phyloP scores from a whole-genome alignment of 37 sponge, comb jelly and placozoan species.

The Ephydatia muelleri region DNA sequence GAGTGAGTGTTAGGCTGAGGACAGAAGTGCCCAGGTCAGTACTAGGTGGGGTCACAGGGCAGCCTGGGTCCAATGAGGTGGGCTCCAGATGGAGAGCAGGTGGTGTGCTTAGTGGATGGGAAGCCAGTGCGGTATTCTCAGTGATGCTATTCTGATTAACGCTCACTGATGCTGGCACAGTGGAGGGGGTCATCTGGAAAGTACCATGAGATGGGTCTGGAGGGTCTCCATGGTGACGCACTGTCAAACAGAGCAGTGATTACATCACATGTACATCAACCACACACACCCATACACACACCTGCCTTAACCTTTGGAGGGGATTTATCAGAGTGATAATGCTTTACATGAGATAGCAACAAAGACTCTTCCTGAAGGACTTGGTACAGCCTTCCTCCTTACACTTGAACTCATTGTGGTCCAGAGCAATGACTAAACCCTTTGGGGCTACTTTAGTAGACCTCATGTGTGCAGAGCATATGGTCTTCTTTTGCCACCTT shows the following conservation, averaged over 20 bases:
- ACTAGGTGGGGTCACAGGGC: neutral
- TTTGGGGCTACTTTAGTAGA: conserved; percentile 40
- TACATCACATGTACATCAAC: neutral
- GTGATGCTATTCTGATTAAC: neutral
- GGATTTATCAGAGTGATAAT: conserved; percentile 54
- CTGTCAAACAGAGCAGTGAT: neutral
- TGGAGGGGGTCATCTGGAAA: neutral
- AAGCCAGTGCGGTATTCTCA: too few species aligned
- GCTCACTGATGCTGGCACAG: neutral
- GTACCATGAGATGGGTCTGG: neutral
- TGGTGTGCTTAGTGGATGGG: too few species aligned
- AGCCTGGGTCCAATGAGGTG: neutral
- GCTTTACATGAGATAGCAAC: conserved; percentile 72
- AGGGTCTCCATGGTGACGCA: neutral
- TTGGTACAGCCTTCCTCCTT: conserved; percentile 60
- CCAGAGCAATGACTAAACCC: conserved; percentile 67
- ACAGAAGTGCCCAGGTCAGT: neutral
- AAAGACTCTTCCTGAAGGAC: conserved; percentile 79
- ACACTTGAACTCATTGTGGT: conserved; percentile 86
- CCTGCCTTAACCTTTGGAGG: neutral
- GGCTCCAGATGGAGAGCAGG: too few species aligned
- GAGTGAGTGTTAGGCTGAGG: neutral
- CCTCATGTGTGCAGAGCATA: too few species aligned
- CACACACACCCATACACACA: neutral
- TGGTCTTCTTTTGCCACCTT: neutral